These are phyloP conservation scores for Drosophila guanche DNA, from an alignment of 1,140 invertebrate species.

Conservation along the genomic window DNA sequence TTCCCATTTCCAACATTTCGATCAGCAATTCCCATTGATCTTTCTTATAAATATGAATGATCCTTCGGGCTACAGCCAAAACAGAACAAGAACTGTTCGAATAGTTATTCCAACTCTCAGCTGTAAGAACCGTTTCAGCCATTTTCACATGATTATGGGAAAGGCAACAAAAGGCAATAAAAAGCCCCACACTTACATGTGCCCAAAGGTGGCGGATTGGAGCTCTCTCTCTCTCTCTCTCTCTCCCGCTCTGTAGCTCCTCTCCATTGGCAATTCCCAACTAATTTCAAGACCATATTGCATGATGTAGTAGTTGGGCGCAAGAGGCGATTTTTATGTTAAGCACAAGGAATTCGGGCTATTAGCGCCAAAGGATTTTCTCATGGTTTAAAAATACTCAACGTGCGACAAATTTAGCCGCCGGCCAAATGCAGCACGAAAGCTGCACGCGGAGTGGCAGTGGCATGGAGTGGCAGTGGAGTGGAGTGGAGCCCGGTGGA, in stretches of 20 bases:
- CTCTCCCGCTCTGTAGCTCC: too few species aligned
- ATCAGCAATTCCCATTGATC: conserved; percentile 36
- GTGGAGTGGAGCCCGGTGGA: conserved; percentile 24
- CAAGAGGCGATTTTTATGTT: conserved; percentile 81
- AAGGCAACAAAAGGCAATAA: conserved; percentile 54
- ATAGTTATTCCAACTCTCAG: conserved; percentile 29
- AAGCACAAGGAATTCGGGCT: conserved; percentile 82
- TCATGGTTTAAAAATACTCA: conserved; percentile 83
- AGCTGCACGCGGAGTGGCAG: conserved; percentile 64
- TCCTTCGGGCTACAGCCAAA: conserved; percentile 15
- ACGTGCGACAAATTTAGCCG: conserved; percentile 83
- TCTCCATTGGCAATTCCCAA: conserved; percentile 35
- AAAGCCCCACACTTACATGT: conserved; percentile 45
- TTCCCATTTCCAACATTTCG: conserved; percentile 1
- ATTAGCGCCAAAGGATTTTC: conserved; percentile 83
- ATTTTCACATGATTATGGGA: conserved; percentile 77
- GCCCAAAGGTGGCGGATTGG: conserved; percentile 19
- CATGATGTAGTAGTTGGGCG: conserved; percentile 60
- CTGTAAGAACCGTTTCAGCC: conserved; percentile 56
- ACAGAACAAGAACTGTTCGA: conserved; percentile 21
- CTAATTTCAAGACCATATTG: conserved; percentile 68
- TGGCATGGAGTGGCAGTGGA: conserved; percentile 26
- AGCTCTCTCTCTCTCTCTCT: background rate
- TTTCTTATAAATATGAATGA: conserved; percentile 39
- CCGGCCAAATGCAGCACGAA: conserved; percentile 78